Percentiles rank a stretch among this genome's conserved stretches.
These are phyloP conservation scores for Ellobius talpinus DNA, from an alignment of 2,113 vertebrate species.

Conservation along the genomic window DNA sequence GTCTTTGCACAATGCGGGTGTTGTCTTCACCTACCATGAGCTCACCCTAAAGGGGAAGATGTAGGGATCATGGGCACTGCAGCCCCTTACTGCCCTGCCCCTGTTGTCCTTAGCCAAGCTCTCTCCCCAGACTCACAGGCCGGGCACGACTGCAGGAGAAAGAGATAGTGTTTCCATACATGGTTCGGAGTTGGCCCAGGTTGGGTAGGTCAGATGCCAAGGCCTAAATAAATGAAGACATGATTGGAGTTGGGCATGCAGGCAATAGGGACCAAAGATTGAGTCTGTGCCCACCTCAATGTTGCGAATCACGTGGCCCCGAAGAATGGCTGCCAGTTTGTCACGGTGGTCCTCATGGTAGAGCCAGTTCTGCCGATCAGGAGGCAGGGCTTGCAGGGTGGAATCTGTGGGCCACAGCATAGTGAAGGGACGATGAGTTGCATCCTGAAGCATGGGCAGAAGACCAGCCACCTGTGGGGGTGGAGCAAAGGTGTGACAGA, in stretches of 20 bases:
- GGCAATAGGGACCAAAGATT: background rate
- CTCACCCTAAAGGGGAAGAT: slow-evolving; percentile 87
- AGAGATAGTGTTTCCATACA: slow-evolving; percentile 91
- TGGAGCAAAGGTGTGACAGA: background rate
- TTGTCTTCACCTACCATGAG: slow-evolving; percentile 88
- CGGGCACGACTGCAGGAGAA: slow-evolving; percentile 90
- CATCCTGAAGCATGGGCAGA: slow-evolving; percentile 87
- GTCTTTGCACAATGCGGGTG: slow-evolving; percentile 90
- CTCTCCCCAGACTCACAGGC: slow-evolving; percentile 86
- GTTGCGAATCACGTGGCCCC: slow-evolving; percentile 92
- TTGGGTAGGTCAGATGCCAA: slow-evolving; percentile 86
- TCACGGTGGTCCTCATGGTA: slow-evolving; percentile 91
- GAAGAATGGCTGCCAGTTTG: slow-evolving; percentile 90
- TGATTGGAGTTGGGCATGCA: background rate
- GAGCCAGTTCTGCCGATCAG: slow-evolving; percentile 90
- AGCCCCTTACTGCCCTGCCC: background rate
- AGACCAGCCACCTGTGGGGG: slow-evolving; percentile 88
- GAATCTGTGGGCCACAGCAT: slow-evolving; percentile 96
- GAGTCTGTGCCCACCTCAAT: slow-evolving; percentile 83
- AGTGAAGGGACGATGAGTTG: slow-evolving; percentile 91
- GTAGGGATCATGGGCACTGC: background rate
- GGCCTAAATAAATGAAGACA: slow-evolving; percentile 72
- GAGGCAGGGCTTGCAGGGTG: slow-evolving; percentile 88
- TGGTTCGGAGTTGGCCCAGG: slow-evolving; percentile 83
- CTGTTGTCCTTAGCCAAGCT: background rate